Percentiles rank a stretch among this genome's conserved stretches.
Evolutionary conservation across 2,113 vertebrate species (phyloP).

Genomic region (Hassar affinis): DNA sequence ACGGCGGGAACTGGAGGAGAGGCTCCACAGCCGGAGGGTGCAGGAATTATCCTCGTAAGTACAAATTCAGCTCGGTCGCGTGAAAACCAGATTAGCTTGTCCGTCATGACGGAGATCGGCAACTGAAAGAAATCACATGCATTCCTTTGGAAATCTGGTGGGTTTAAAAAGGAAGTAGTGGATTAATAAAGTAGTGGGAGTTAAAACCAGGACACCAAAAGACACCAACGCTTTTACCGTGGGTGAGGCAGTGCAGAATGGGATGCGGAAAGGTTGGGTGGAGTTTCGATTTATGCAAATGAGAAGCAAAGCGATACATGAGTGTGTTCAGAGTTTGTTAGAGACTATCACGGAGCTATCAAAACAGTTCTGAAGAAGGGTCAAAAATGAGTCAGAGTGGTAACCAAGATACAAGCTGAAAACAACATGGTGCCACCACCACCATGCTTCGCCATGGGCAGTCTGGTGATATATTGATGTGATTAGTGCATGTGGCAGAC

Average conservation of each 20-base stretch:
- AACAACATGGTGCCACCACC: not conserved
- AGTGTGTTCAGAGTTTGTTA: too few relatives aligned
- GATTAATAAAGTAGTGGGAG: not conserved
- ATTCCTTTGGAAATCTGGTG: too few relatives aligned
- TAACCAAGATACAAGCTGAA: not conserved
- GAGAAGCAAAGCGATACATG: not conserved
- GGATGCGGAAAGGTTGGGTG: not conserved
- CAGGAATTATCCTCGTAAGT: slow-evolving; percentile 80
- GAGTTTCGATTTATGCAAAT: not conserved
- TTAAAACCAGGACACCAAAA: too few relatives aligned
- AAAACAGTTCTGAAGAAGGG: too few relatives aligned
- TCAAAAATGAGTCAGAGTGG: too few relatives aligned
- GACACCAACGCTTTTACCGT: too few relatives aligned
- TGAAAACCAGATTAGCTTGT: not conserved
- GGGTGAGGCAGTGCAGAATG: not conserved
- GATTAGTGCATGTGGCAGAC: not conserved
- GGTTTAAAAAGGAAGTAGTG: too few relatives aligned
- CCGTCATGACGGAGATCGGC: not conserved
- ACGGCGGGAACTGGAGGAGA: slow-evolving; percentile 84
- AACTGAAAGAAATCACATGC: not conserved
- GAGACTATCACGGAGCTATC: too few relatives aligned
- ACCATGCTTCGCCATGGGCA: not conserved
- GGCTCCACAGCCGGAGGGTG: slow-evolving; percentile 93
- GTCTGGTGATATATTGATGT: not conserved
- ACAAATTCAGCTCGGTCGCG: not conserved